A percentile compares a stretch with the other conserved stretches of the same genome.
Conservation (phyloP, 1,140 invertebrate species). For the Rhagoletis pomonella region DNA sequence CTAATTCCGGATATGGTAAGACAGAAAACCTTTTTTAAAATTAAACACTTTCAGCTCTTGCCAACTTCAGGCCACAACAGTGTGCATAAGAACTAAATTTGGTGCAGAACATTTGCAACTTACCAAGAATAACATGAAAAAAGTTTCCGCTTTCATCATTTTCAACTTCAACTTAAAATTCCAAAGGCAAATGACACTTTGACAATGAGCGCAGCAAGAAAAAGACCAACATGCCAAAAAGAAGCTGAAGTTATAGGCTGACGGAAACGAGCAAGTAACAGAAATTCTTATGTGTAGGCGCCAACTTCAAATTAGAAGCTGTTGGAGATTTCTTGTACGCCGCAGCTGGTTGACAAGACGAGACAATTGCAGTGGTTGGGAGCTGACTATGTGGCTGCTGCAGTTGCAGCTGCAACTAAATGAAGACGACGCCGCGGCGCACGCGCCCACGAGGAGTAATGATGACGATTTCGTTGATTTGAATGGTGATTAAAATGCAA, state of each 20-base stretch:
- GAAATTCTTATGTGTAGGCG: constrained; percentile 32
- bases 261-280: constrained; percentile 32
- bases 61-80: neutral
- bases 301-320: constrained; percentile 55
- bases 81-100: neutral
- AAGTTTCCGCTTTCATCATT: constrained; percentile 31
- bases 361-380: neutral
- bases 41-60: neutral
- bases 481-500: constrained; percentile 73
- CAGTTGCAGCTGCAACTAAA: neutral
- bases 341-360: neutral
- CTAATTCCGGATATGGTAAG: too few relatives aligned
- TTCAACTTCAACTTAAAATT: constrained; percentile 49
- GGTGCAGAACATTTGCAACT: too few relatives aligned
- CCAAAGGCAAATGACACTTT: constrained; percentile 39
- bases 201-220: constrained; percentile 19
- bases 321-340: constrained; percentile 59
- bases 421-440: neutral
- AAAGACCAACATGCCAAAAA: neutral
- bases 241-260: constrained; percentile 4
- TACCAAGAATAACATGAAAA: neutral
- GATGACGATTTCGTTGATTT: constrained; percentile 71
- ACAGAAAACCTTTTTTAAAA: neutral
- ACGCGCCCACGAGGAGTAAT: constrained; percentile 61
- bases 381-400: neutral